Conservation (phyloP, 2,113 vertebrate species). For the Gymnarchus niloticus region DNA sequence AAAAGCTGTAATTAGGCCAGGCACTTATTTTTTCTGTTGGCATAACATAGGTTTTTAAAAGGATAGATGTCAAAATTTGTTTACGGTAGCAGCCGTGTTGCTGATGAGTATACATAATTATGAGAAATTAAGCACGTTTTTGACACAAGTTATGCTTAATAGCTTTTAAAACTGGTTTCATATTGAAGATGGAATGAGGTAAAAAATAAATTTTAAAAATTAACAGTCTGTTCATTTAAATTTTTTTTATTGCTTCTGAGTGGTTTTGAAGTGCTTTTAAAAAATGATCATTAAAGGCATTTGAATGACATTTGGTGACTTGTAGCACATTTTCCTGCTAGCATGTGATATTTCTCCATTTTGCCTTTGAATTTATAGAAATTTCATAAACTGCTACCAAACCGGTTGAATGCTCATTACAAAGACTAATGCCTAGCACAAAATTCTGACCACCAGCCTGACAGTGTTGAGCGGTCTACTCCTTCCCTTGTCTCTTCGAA, state of each 20-base stretch:
- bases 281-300: neutral
- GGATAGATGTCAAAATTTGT: slow-evolving; percentile 12
- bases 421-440: neutral
- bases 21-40: neutral
- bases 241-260: neutral
- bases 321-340: neutral
- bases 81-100: neutral
- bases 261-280: slow-evolving; percentile 6
- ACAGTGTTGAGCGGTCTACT: neutral
- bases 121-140: slow-evolving; percentile 6
- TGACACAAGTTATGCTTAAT: slow-evolving; percentile 14
- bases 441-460: neutral
- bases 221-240: neutral
- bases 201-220: neutral
- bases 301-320: neutral
- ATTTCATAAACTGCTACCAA: neutral
- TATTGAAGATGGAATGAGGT: slow-evolving; percentile 7
- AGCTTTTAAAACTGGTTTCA: neutral
- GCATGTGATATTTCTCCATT: too few relatives aligned
- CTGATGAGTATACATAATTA: slow-evolving; percentile 1
- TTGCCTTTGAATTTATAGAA: neutral
- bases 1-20: slow-evolving; percentile 10
- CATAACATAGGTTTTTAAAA: slow-evolving; percentile 6
- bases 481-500: neutral
- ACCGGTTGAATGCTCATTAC: neutral